These are phyloP conservation scores for Eidolon dupreanum DNA, from an alignment of 2,797 vertebrate genomes.

Conservation along the genomic window DNA sequence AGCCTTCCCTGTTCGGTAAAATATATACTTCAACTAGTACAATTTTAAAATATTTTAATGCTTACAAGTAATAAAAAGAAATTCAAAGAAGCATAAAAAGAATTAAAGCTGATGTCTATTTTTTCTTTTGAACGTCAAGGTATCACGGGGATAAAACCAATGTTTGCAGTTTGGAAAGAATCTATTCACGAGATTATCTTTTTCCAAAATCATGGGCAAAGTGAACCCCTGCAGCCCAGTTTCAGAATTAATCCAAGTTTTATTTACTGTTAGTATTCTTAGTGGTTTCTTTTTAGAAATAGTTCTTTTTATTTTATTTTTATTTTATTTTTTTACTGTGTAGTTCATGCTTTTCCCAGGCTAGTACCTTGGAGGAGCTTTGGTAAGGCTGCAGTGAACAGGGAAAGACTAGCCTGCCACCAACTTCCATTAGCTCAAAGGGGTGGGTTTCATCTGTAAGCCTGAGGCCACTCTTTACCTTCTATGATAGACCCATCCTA, in stretches of 20 bases:
- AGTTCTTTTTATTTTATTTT: not conserved
- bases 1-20: not conserved
- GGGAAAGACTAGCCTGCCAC: not conserved
- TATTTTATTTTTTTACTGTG: constrained; percentile 44
- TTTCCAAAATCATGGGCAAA: constrained; percentile 6
- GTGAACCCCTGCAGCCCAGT: not conserved
- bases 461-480: not conserved
- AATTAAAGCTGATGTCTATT: not conserved
- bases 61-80: constrained; percentile 29
- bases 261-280: constrained; percentile 46
- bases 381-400: not conserved
- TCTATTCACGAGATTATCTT: not conserved
- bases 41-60: constrained; percentile 29
- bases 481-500: not conserved
- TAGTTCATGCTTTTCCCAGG: constrained; percentile 62
- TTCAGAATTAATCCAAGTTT: constrained; percentile 24
- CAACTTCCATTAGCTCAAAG: not conserved
- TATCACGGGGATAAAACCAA: not conserved
- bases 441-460: no score
- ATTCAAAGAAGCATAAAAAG: not conserved
- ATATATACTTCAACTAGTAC: not conserved
- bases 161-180: not conserved
- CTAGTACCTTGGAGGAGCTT: not conserved
- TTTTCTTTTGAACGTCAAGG: not conserved
- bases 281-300: constrained; percentile 61